Evolutionary conservation across 1,140 invertebrate genomes (phyloP).

Genomic region (Cherax destructor): DNA sequence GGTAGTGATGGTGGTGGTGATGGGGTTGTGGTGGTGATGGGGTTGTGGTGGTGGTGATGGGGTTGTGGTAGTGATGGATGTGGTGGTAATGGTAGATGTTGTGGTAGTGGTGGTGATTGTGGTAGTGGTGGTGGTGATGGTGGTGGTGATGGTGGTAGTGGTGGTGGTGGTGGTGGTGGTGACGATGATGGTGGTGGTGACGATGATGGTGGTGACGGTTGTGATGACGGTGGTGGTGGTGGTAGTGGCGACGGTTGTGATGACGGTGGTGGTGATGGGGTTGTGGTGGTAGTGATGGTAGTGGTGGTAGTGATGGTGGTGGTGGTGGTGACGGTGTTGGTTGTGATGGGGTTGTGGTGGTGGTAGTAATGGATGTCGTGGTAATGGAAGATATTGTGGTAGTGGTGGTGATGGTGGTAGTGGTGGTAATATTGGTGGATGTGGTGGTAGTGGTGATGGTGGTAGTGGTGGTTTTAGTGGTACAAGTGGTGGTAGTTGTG

Average conservation of each 20-base stretch:
- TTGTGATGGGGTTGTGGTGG: neutral
- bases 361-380: neutral
- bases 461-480: too few relatives aligned
- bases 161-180: neutral
- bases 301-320: neutral
- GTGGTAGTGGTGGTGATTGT: neutral
- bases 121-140: neutral
- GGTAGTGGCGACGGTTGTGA: too few relatives aligned
- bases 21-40: too few relatives aligned
- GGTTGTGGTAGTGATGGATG: too few relatives aligned
- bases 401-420: neutral
- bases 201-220: neutral
- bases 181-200: too few relatives aligned
- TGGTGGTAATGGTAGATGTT: neutral
- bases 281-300: neutral
- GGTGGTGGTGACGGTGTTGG: too few relatives aligned
- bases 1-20: neutral
- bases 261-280: too few relatives aligned
- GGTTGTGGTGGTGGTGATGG: neutral
- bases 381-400: neutral
- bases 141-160: neutral
- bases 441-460: too few relatives aligned
- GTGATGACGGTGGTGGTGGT: too few relatives aligned
- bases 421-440: neutral
- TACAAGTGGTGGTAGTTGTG: too few relatives aligned